Conservation (phyloP, 1,140 invertebrate species). For the Tetramorium parvispinum region DNA sequence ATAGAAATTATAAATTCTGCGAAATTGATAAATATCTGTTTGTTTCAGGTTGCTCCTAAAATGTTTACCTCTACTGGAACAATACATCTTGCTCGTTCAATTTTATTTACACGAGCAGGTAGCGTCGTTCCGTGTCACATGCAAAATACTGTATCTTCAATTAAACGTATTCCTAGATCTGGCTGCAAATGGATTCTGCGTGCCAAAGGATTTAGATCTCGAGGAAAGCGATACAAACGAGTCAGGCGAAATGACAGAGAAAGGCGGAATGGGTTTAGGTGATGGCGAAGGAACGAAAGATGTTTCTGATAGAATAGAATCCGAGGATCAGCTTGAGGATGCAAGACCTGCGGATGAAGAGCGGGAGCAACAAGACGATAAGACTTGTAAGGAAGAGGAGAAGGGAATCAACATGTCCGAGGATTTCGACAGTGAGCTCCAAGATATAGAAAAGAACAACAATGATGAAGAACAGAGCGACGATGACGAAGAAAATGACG, state of each 20-base stretch:
- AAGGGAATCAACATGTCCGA: conserved; percentile 98
- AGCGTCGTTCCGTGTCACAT: conserved; percentile 90
- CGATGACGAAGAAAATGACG: conserved; percentile 90
- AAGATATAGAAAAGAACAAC: conserved; percentile 92
- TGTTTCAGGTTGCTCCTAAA: conserved; percentile 75
- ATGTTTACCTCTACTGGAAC: conserved; percentile 91
- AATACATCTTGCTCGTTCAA: conserved; percentile 91
- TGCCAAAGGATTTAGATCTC: conserved; percentile 92
- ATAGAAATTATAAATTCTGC: neutral
- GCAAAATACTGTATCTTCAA: conserved; percentile 94
- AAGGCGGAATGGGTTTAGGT: conserved; percentile 93
- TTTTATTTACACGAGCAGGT: conserved; percentile 92
- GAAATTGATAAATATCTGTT: conserved; percentile 19
- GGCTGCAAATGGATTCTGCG: conserved; percentile 96
- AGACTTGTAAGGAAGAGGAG: conserved; percentile 95
- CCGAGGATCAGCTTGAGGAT: conserved; percentile 97
- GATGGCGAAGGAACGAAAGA: conserved; percentile 98
- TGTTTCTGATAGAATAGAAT: conserved; percentile 97
- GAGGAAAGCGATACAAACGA: conserved; percentile 89
- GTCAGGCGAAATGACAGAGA: conserved; percentile 85
- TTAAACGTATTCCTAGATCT: conserved; percentile 94
- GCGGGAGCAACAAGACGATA: conserved; percentile 89
- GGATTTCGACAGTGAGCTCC: conserved; percentile 94
- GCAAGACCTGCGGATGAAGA: conserved; percentile 92
- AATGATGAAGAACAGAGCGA: conserved; percentile 89